Conservation (phyloP, 2,113 vertebrate genomes). For the Istiophorus platypterus region DNA sequence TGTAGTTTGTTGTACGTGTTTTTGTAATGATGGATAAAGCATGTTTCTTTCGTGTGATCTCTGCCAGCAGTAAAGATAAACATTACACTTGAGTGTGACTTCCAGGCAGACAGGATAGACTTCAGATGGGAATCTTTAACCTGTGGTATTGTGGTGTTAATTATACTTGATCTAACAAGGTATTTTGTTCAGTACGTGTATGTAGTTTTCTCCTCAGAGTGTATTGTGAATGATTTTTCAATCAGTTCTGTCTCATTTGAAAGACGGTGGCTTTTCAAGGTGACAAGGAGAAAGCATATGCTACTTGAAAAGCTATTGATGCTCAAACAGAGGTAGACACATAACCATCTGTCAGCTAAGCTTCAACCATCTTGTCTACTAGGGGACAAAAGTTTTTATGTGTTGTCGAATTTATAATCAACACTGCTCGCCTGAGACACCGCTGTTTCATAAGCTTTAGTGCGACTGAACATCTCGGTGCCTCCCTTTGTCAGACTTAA, state of each 20-base stretch:
- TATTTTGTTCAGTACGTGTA: neutral
- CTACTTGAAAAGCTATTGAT: slow-evolving; percentile 25
- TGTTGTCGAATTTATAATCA: slow-evolving; percentile 14
- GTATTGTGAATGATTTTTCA: neutral
- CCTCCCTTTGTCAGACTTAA: slow-evolving; percentile 1
- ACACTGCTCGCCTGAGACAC: neutral
- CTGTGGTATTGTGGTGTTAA: slow-evolving; percentile 22
- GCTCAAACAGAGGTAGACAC: neutral
- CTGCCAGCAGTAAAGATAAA: neutral
- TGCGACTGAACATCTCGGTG: neutral
- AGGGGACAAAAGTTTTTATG: neutral
- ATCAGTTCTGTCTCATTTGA: slow-evolving; percentile 5
- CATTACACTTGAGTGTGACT: neutral
- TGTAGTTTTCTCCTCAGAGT: neutral
- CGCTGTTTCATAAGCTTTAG: neutral
- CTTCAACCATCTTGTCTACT: neutral
- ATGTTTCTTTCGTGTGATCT: neutral
- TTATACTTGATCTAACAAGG: slow-evolving; percentile 7
- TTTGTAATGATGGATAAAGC: neutral
- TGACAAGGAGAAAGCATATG: neutral
- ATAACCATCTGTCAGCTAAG: slow-evolving; percentile 5
- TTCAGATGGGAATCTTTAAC: slow-evolving; percentile 4
- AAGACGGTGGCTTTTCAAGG: slow-evolving; percentile 7
- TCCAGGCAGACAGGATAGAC: slow-evolving; percentile 22
- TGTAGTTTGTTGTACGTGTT: neutral